Conservation (phyloP, 64 coral and sea anemone genomes). For the Anthopleura sola region DNA sequence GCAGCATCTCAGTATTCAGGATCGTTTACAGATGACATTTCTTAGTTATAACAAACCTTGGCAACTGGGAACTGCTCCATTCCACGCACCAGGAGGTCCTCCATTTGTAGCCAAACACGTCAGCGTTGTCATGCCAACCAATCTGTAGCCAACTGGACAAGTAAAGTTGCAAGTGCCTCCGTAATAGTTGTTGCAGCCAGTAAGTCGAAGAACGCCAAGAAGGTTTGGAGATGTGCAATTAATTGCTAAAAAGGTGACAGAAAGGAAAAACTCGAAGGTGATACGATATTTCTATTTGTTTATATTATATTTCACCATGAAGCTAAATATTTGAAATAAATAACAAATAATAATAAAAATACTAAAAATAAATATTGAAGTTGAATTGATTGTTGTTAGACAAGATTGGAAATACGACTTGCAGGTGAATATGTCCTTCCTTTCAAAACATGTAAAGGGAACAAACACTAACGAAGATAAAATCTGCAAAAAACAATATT, state of each 20-base stretch:
- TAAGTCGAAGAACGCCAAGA: background rate
- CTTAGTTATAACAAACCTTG: background rate
- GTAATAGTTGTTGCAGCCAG: constrained; percentile 8
- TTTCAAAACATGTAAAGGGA: too few species aligned
- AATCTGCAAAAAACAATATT: too few species aligned
- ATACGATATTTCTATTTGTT: too few species aligned
- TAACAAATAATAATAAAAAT: too few species aligned
- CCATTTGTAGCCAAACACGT: background rate
- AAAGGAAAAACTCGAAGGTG: background rate
- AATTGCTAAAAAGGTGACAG: background rate
- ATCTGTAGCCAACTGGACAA: constrained; percentile 6
- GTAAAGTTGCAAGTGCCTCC: constrained; percentile 28
- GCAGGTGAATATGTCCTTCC: too few species aligned
- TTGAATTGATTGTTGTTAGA: too few species aligned
- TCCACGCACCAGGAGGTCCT: constrained; percentile 17
- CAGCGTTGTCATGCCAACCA: background rate
- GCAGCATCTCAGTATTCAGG: background rate
- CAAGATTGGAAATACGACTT: too few species aligned
- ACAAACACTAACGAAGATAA: too few species aligned
- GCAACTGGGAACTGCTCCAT: background rate
- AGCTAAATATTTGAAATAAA: too few species aligned
- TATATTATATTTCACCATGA: too few species aligned
- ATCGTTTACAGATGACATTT: too few species aligned
- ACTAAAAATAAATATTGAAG: too few species aligned
- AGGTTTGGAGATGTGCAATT: constrained; percentile 5